Conservation (phyloP, 2,113 vertebrate genomes). For the Pedetes capensis region DNA sequence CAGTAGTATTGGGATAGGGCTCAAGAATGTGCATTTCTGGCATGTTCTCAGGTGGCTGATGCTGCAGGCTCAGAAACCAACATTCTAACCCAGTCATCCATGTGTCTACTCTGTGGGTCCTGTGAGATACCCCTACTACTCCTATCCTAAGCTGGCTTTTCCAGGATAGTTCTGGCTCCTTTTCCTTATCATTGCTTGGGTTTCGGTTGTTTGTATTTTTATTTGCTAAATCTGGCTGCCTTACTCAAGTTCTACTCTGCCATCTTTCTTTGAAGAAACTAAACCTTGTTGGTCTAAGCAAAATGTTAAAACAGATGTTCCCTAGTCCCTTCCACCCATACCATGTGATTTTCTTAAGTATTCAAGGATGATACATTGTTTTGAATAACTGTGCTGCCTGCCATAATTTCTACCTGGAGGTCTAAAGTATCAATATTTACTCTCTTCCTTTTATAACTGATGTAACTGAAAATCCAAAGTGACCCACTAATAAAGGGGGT, state of each 20-base stretch:
- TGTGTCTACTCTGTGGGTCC: neutral
- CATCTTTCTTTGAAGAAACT: neutral
- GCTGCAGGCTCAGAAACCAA: neutral
- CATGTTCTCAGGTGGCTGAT: neutral
- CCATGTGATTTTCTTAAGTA: neutral
- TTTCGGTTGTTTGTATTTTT: neutral
- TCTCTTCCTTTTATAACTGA: neutral
- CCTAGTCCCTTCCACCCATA: neutral
- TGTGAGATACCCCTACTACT: neutral
- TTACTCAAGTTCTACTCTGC: neutral
- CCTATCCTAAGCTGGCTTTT: neutral
- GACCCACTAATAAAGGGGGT: neutral
- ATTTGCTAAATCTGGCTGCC: neutral
- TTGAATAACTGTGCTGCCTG: neutral
- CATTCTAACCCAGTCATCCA: neutral
- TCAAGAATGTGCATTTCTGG: neutral
- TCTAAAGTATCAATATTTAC: neutral
- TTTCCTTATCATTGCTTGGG: neutral
- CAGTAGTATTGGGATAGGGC: neutral
- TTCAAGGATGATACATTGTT: neutral
- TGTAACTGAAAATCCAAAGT: neutral
- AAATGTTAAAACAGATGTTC: neutral
- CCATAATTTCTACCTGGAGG: neutral
- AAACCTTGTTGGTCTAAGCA: neutral
- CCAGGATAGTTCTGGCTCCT: neutral